A percentile compares a stretch with the other conserved stretches of the same genome.
phyloP scores from a whole-genome alignment of 2,797 vertebrate genomes.

The Tachyglossus aculeatus region DNA sequence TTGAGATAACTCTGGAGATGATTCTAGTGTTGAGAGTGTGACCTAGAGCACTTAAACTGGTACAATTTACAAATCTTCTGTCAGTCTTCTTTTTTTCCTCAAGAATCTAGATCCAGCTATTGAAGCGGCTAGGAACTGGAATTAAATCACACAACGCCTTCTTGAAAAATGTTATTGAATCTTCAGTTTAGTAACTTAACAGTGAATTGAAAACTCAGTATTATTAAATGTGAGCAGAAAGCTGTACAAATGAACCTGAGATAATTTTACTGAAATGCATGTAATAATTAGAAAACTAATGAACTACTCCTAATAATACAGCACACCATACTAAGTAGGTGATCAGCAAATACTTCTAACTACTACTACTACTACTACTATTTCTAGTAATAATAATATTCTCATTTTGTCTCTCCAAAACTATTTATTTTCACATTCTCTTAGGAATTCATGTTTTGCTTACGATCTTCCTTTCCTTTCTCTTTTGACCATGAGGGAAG shows the following conservation, averaged over 20 bases:
- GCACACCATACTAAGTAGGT: too few species aligned
- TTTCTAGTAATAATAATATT: neutral
- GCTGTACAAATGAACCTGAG: neutral
- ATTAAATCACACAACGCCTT: neutral
- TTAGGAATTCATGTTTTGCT: slow-evolving; percentile 15
- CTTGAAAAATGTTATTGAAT: slow-evolving; percentile 17
- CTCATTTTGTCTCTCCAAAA: slow-evolving; percentile 5
- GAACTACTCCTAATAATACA: neutral
- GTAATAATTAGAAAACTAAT: neutral
- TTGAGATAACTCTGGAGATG: slow-evolving; percentile 20
- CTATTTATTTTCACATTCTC: slow-evolving; percentile 11
- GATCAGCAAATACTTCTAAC: too few species aligned
- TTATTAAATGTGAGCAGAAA: neutral
- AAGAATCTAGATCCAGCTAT: neutral
- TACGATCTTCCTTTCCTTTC: slow-evolving; percentile 18
- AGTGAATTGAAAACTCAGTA: neutral
- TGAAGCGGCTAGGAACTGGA: neutral
- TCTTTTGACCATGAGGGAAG: slow-evolving; percentile 8
- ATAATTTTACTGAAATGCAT: neutral
- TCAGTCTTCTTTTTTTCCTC: slow-evolving; percentile 16
- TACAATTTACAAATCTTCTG: slow-evolving; percentile 38
- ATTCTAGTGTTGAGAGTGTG: slow-evolving; percentile 13
- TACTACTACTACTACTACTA: too few species aligned
- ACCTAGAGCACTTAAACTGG: slow-evolving; percentile 42
- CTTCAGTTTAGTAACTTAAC: neutral